Base-by-base conservation (phyloP, 1,140 invertebrate species). In the Anthonomus grandis region DNA sequence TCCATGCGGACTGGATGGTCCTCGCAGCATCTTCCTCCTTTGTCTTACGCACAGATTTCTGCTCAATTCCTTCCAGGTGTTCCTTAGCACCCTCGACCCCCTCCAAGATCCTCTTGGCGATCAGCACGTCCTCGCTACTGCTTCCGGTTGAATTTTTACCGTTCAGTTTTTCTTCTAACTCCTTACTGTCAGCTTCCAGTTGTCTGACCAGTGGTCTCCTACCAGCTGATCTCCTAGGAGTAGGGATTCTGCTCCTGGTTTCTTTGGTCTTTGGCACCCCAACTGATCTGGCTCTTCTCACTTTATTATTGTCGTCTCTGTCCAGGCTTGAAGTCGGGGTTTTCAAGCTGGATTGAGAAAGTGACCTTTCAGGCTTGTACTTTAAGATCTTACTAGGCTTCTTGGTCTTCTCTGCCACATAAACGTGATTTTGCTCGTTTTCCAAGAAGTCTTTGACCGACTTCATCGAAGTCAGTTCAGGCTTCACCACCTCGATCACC, bases 141-240 rank as follows among this genome's bases (percentile, higher is more conserved):
- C 37, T 18, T 15, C 8, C 21, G 19, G 17, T 53, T 3, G 36
- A 19, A 31, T 19, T 47, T 41, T 48, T 47, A 9, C 23, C 13
- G 6, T 31, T 27, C 23, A 56, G 21, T 3, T 56, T 56, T 41
- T 48, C 45, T 23, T 45, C 54, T 31, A 56, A 23, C 25, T 56
- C 54, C 42, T 41, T 56, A 25, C 54, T 56, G 15, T 39, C 23
- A 12, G 45, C 22, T 48, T 56, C 54, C 13, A 48, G 18, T 37
- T 56, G 54, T 27, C 54, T 31, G 4, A 56, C 13, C 18, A 56
- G 25, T 2, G 54, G 54, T 19, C 54, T 23, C 22, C 54, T 48
- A 18, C 44, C 54, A 8, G 54, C 54, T 21, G 54, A 56, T 41
- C 44, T 38, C 34, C 44, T 48, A 15, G 41, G 6, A 9, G 45